Conservation (phyloP, 2,797 vertebrate species). For the Argya squamiceps region DNA sequence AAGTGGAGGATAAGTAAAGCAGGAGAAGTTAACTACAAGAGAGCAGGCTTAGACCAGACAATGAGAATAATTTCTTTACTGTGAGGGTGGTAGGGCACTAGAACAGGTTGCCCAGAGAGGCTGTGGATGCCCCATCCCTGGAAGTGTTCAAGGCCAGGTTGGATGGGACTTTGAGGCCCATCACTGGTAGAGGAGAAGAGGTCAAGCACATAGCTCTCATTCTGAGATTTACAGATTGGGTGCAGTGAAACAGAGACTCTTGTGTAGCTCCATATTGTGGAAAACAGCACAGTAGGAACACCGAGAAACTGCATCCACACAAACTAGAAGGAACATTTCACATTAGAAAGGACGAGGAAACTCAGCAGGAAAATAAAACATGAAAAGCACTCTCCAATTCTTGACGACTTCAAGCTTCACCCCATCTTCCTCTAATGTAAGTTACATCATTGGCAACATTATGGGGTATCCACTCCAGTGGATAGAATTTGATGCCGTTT, state of each 20-base stretch:
- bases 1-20: background rate
- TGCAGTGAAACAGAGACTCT: background rate
- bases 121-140: background rate
- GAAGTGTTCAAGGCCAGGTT: background rate
- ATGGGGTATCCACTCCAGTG: background rate
- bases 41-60: background rate
- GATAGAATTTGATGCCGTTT: background rate
- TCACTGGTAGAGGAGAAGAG: background rate
- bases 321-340: background rate
- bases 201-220: background rate
- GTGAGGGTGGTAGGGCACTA: background rate
- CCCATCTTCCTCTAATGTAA: background rate
- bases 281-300: accelerated
- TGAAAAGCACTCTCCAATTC: background rate
- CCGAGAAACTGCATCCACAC: background rate
- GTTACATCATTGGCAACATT: background rate
- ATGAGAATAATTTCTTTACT: background rate
- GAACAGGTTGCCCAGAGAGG: background rate
- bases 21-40: background rate
- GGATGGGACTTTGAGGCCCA: background rate
- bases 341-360: background rate
- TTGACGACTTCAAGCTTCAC: background rate
- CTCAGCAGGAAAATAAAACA: background rate
- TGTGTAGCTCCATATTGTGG: background rate
- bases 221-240: background rate